These are phyloP conservation scores for Nomada ruficornis DNA, from an alignment of 2,888 invertebrate species.

Conservation along the genomic window DNA sequence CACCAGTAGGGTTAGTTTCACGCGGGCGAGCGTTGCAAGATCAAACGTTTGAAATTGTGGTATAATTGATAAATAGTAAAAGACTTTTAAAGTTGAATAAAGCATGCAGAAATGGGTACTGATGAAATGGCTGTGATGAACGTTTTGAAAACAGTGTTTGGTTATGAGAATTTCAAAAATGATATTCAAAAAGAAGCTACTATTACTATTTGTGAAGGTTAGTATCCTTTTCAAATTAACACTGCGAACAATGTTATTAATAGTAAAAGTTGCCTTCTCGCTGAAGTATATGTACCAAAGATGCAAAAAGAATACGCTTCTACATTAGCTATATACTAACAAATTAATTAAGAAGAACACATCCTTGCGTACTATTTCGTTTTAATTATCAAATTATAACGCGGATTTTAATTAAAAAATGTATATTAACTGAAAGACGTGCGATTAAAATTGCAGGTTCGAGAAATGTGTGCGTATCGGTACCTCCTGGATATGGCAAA, in stretches of 20 bases:
- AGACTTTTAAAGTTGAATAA: neutral
- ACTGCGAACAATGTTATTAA: neutral
- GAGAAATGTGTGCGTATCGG: slow-evolving; percentile 21
- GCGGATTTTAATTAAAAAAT: neutral
- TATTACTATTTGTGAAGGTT: slow-evolving; percentile 28
- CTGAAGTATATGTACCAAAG: no score
- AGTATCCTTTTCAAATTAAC: neutral
- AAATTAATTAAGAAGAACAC: neutral
- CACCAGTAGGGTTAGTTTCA: slow-evolving; percentile 14
- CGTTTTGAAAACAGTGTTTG: slow-evolving; percentile 19
- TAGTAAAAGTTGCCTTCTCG: neutral
- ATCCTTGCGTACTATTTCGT: no score
- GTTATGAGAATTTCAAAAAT: slow-evolving; percentile 32
- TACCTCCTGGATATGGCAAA: slow-evolving; percentile 39
- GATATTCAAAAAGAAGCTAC: slow-evolving; percentile 23
- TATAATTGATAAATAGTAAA: neutral
- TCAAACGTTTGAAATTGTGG: neutral
- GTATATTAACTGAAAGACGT: neutral
- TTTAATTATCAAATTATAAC: no score
- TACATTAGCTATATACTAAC: neutral
- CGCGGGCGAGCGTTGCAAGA: neutral
- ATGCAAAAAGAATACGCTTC: no score
- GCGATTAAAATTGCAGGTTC: slow-evolving; percentile 3
- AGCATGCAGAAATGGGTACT: slow-evolving; percentile 4
- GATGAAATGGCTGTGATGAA: neutral